Evolutionary conservation across 2,888 invertebrate genomes (phyloP).

Genomic region (Gryllus longicercus): DNA sequence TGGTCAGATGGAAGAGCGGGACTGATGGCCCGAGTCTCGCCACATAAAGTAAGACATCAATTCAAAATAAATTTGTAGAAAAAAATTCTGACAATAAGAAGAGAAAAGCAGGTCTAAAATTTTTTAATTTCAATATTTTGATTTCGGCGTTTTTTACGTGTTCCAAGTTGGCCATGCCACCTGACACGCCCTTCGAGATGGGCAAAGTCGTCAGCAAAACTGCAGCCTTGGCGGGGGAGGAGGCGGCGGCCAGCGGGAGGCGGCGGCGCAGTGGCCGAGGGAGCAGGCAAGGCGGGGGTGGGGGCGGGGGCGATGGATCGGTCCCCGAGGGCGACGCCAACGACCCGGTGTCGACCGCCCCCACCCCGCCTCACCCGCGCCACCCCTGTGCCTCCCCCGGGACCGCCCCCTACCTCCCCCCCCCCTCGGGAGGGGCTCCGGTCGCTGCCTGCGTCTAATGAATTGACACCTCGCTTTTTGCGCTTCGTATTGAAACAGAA

Average conservation of each 20-base stretch:
- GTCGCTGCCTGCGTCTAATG: neutral
- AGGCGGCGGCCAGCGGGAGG: neutral
- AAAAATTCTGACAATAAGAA: too few species aligned
- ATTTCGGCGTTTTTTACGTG: too few species aligned
- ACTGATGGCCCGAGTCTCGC: too few species aligned
- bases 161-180: too few species aligned
- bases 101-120: too few species aligned
- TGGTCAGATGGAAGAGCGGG: too few species aligned
- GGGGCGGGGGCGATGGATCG: neutral
- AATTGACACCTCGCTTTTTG: constrained; percentile 6
- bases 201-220: too few species aligned
- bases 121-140: too few species aligned
- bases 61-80: too few species aligned
- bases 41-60: too few species aligned
- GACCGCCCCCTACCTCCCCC: neutral
- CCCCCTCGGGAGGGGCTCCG: too few species aligned
- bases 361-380: neutral
- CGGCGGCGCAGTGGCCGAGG: neutral
- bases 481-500: neutral
- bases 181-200: too few species aligned
- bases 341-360: neutral
- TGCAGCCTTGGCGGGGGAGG: neutral
- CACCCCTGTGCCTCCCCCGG: neutral
- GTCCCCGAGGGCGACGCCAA: neutral
- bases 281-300: neutral